Conservation (phyloP, 2,113 vertebrate species). For the Bettongia penicillata region DNA sequence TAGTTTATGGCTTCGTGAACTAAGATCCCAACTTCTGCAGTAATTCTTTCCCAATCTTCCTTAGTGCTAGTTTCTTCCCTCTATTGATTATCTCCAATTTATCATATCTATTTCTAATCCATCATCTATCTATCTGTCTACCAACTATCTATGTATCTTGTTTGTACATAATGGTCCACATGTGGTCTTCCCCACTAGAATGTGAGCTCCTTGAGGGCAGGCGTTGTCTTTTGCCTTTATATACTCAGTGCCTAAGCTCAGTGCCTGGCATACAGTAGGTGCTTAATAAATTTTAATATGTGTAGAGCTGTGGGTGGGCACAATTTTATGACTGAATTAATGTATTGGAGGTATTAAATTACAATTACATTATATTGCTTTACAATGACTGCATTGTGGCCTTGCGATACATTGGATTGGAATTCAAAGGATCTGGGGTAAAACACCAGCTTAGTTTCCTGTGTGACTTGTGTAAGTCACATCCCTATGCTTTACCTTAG, state of each 20-base stretch:
- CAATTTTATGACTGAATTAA: neutral
- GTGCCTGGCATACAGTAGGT: neutral
- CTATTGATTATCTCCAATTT: neutral
- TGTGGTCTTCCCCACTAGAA: neutral
- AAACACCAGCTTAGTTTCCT: neutral
- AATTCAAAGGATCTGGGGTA: neutral
- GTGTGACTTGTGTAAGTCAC: neutral
- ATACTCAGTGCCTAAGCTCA: neutral
- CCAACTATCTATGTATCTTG: no score
- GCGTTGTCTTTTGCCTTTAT: neutral
- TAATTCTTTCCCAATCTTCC: neutral
- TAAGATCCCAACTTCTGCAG: neutral
- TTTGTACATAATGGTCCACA: neutral
- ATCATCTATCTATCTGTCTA: no score
- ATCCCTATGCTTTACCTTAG: neutral
- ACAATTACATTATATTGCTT: no score
- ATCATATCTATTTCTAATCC: neutral
- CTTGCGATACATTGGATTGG: neutral
- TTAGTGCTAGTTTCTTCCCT: neutral
- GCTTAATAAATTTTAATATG: neutral
- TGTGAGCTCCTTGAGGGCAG: neutral
- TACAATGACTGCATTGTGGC: no score
- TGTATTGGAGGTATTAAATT: neutral
- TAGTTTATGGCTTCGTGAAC: neutral
- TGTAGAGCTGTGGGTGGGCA: neutral